Conservation (phyloP, 2,888 invertebrate genomes). For the Flexamia atlantica region DNA sequence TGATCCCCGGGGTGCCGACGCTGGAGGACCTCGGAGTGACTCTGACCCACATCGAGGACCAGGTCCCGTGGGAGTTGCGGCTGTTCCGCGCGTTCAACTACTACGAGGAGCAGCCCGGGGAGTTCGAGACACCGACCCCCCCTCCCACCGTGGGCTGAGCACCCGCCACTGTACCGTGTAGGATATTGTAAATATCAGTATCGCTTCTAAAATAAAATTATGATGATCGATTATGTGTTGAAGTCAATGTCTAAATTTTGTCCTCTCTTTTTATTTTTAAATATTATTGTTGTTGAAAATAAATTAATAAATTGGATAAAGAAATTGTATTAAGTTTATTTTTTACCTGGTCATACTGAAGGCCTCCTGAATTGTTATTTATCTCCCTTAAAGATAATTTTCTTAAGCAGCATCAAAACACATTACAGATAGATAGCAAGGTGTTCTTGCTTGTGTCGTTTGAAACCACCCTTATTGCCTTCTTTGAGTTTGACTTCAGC, state of each 20-base stretch:
- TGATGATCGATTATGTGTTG: neutral
- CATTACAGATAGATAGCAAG: no score
- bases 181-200: conserved; percentile 39
- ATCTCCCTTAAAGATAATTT: no score
- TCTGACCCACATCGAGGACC: conserved; percentile 86
- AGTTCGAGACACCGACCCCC: conserved; percentile 82
- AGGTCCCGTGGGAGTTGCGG: conserved; percentile 89
- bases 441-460: no score
- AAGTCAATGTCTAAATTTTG: neutral
- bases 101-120: conserved; percentile 86
- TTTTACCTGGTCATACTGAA: no score
- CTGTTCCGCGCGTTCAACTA: conserved; percentile 81
- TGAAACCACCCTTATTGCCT: no score
- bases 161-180: neutral
- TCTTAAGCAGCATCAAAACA: no score
- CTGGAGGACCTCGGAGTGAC: conserved; percentile 93
- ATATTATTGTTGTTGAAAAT: neutral
- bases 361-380: no score
- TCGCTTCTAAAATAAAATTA: neutral
- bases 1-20: conserved; percentile 82
- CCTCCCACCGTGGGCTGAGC: conserved; percentile 74
- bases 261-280: neutral
- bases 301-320: neutral
- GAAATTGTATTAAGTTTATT: no score
- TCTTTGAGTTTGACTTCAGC: no score